Conservation (phyloP, 30 jellyfish, hydroid and myxozoan species). For the Phacellophora camtschatica region DNA sequence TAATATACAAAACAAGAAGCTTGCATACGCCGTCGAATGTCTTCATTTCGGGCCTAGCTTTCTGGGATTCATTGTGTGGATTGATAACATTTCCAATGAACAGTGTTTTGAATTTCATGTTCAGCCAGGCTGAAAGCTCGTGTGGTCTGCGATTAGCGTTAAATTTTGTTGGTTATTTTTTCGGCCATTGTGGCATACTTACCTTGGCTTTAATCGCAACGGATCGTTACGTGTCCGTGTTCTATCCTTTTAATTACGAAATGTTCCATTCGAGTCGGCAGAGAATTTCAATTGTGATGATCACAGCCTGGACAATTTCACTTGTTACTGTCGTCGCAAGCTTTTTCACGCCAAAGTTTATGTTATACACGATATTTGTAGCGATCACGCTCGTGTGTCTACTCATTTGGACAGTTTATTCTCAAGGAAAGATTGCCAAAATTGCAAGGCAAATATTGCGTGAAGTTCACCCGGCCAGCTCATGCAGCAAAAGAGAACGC, state of each 20-base stretch:
- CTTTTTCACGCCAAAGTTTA: conserved; percentile 64
- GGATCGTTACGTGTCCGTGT: conserved; percentile 60
- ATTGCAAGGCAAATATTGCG: conserved; percentile 56
- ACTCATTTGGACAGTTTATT: conserved; percentile 51
- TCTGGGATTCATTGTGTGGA: conserved; percentile 42
- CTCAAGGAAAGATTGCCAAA: conserved; percentile 55
- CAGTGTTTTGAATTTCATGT: conserved; percentile 27
- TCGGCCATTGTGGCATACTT: conserved; percentile 55
- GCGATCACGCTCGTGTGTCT: conserved; percentile 39
- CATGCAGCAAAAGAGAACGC: neutral
- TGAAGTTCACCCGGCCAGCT: conserved; percentile 36
- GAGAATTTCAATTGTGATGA: conserved; percentile 13
- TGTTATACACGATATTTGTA: conserved; percentile 57
- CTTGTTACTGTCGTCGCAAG: conserved; percentile 40
- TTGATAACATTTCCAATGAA: conserved; percentile 47
- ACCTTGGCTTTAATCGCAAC: conserved; percentile 54
- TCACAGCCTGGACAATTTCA: conserved; percentile 37
- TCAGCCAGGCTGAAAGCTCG: conserved; percentile 47
- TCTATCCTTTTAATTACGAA: conserved; percentile 40
- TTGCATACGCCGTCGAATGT: conserved; percentile 57
- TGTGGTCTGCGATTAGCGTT: conserved; percentile 43
- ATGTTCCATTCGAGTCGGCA: neutral
- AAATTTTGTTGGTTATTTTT: conserved; percentile 53
- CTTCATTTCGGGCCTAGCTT: conserved; percentile 55
- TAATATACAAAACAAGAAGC: conserved; percentile 22